Evolutionary conservation across 2,797 vertebrate species (phyloP), one percentile per base, ranked within the genome.

Genomic region (Pseudochaenichthys georgianus): DNA sequence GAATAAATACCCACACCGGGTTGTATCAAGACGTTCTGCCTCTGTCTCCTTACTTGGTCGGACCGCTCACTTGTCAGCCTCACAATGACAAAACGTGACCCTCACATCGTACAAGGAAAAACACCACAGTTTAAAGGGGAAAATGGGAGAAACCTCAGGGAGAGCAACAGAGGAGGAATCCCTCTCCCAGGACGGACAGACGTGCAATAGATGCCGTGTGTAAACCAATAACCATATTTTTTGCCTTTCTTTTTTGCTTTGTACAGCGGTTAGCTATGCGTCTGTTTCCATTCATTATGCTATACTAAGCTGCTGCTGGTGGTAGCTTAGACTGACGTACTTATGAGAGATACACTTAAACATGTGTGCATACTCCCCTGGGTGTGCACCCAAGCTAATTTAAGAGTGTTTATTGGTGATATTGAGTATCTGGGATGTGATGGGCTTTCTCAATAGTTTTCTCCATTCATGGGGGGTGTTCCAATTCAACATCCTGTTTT

Each of bases 401-500:
- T 6, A 64, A 61, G n/a, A 60, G 46, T 73, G 72, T 64, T 82
- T 67, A 80, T 64, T 60, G 19, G 7, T 57, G 23, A 64, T 43
- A 60, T 17, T 51, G 13, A 72, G 31, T 23, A 55, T 52, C n/a
- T 34, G 28, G 38, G 53, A 54, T 57, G 17, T 3, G 3, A 54
- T 47, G 23, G 55, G 50, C 23, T 65, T 46, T 69, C 45, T 64
- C 28, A 9, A 19, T 46, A 28, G 13, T 65, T 55, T 34, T 45
- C 47, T 84, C 28, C 13, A 54, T 73, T 17, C 41, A 13, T 31
- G 15, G 16, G 47, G 64, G 60, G 38, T 51, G 38, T 43, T 48
- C 53, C 62, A 65, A 86, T 67, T 5, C 47, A 61, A 80, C 17
- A 4, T 64, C 69, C 73, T 85, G 64, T 85, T 87, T 81, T 78